Percentiles rank a stretch among this genome's conserved stretches.
Evolutionary conservation across 1,140 invertebrate species (phyloP).

Genomic region (Pseudomyrmex pallidus): DNA sequence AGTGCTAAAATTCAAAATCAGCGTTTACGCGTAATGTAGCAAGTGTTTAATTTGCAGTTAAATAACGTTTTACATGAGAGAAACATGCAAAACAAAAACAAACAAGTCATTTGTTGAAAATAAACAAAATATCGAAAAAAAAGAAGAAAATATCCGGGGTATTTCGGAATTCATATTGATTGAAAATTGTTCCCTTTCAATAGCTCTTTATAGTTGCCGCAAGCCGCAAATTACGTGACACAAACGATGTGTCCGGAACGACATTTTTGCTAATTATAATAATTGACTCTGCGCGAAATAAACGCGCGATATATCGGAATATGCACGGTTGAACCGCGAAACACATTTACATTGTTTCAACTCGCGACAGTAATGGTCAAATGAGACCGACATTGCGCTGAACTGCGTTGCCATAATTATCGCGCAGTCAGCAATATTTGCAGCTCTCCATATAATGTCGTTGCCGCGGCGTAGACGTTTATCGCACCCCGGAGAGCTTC

Average conservation of each 20-base stretch:
- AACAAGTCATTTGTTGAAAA: neutral
- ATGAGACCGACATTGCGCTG: constrained; percentile 23
- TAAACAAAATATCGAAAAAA: neutral
- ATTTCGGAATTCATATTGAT: constrained; percentile 10
- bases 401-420: constrained; percentile 63
- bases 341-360: constrained; percentile 41
- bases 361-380: constrained; percentile 47
- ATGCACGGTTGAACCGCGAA: constrained; percentile 27
- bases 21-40: neutral
- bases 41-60: neutral
- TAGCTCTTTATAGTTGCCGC: neutral
- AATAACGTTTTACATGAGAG: neutral
- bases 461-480: constrained; percentile 47
- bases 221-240: constrained; percentile 25
- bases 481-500: constrained; percentile 59
- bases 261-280: constrained; percentile 61
- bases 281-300: constrained; percentile 43
- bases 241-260: neutral
- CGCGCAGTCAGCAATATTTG: constrained; percentile 50
- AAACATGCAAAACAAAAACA: neutral
- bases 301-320: constrained; percentile 20
- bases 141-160: neutral
- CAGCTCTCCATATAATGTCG: constrained; percentile 29
- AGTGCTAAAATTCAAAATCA: constrained; percentile 43
- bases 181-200: neutral